Base-by-base conservation (phyloP, 2,113 vertebrate genomes). In the Oxygymnocypris stewartii region DNA sequence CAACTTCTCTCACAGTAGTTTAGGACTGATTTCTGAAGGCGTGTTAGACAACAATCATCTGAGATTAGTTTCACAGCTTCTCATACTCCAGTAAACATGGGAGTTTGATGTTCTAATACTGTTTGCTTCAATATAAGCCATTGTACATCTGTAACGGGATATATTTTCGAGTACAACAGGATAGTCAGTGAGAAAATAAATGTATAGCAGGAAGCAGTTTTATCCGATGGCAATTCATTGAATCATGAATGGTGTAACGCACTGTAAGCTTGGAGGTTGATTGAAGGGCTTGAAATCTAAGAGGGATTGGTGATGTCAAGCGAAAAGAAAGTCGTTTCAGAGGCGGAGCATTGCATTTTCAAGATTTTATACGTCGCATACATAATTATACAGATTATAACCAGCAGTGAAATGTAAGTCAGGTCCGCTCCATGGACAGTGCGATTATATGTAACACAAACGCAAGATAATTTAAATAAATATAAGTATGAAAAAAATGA, bases 21-120 rank as follows among this genome's bases (percentile, higher is more conserved):
- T 75, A 47, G 42, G 73, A 75, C 42, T 40, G 69, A 73, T 73
- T 73, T 73, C 69, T 47, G 23, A 75, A 31, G 9, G 47, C 28
- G 18, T 54, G 49, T 20, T 54, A 35, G 28, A 35, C 49, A 35
- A 78, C 76, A 40, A 14, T 37, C 35, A 14, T 71, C 31, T 18
- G 14, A 71, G 67, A 37, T 71, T 71, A 3, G 7, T 71, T 40
- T 71, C 3, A 0, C 67, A 71, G 35, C 31, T 71, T 40, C 18
- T 71, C 14, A 37, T 69, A 37, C 31, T 35, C 7, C 14, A 23
- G 7, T 40, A 37, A 37, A 71, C 31, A 40, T 71, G 18, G 63
- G 25, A 10, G 37, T 71, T 71, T 18, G 3, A 54, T 54, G 47
- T 78, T 35, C n/a, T 40, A 20, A 37, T 71, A 20, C 31, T 16